Base-by-base conservation (phyloP, 2,888 invertebrate species). In the Neuroscelio doddi region DNA sequence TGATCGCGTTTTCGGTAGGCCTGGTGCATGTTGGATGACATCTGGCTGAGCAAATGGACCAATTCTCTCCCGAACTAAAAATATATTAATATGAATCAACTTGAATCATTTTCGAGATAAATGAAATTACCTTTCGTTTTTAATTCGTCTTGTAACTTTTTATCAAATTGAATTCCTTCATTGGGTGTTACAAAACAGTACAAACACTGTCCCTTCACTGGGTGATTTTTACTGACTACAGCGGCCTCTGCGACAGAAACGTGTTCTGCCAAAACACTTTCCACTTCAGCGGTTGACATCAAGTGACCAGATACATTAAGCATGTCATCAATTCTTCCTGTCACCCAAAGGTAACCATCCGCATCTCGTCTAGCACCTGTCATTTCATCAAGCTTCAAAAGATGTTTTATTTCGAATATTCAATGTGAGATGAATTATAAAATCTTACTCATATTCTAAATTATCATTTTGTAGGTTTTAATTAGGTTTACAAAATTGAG, bases 241-340 rank as follows among this genome's bases (percentile, higher is more conserved):
- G 99, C 99, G 0, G 98, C 95, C 85, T 99, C 99, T 0, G 97
- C 91, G 0, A 99, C 93, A 8, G 88, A 87, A 0, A 86, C 85
- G 80, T 95, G 93, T 81, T 93, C 93, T 0, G 93, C 90, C 10
- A 95, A 87, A 15, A 93, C 92, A 9, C 93, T 90, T 83, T 95
- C 94, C 0, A 94, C 93, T 87, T 99, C 97, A 0, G 98, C 94
- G 0, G 98, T 99, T 64, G 97, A 97, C 91, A 99, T 93, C 51
- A 99, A 87, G 85, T 99, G 98, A 0, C 98, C 99, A 1, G 97
- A 97, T 5, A 99, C 98, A 85, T 99, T 99, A 71, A 99, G 87
- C 96, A 99, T 97, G 84, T 99, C 99, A 83, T 99, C 98, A 30
- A 98, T 94, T 58, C 98, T 91, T 0, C 98, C 98, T 0, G 97